Evolutionary conservation across 2,113 vertebrate species (phyloP), one percentile per base, ranked within the genome.

Genomic region (Vidua macroura): DNA sequence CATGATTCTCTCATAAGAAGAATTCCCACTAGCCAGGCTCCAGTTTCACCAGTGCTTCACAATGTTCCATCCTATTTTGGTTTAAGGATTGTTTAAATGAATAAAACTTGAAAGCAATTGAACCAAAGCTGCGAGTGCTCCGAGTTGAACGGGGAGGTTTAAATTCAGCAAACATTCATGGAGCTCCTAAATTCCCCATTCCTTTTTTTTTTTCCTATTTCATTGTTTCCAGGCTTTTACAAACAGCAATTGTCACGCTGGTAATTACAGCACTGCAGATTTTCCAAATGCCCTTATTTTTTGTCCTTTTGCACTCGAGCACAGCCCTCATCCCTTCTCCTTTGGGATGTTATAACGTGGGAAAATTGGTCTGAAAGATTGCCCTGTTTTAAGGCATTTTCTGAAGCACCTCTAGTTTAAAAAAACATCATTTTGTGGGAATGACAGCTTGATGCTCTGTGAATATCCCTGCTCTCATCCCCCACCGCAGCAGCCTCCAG

Each of bases 401-500:
- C 25, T 46, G 77, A 90, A 94, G 88, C n/a, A 24, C 86, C 10
- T 3, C n/a, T 58, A 35, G 43, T 80, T 91, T 53, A 6, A 83
- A 94, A 83, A 76, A 94, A 41, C 41, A 25, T 59, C 30, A 80
- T 83, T 92, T 73, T 43, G 6, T 59, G 92, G 78, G 76, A 74
- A 78, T 91, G 88, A 88, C 94, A 95, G 72, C 53, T 95, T 73
- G 55, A 66, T 94, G 77, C 64, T 64, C 83, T 60, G 52, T 67
- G 64, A 70, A 73, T 93, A 94, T 94, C 62, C 70, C 86, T 92
- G 89, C 81, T 97, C 77, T 84, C 48, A 77, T 91, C 75, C 76
- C 76, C 33, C 68, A 28, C 64, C 16, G 28, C 83, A 90, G 80
- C 92, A 94, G 77, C 70, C 88, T 69, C 51, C 35, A 88, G 93